Evolutionary conservation across 1,140 invertebrate genomes (phyloP).

Genomic region (Bicyclus anynana): DNA sequence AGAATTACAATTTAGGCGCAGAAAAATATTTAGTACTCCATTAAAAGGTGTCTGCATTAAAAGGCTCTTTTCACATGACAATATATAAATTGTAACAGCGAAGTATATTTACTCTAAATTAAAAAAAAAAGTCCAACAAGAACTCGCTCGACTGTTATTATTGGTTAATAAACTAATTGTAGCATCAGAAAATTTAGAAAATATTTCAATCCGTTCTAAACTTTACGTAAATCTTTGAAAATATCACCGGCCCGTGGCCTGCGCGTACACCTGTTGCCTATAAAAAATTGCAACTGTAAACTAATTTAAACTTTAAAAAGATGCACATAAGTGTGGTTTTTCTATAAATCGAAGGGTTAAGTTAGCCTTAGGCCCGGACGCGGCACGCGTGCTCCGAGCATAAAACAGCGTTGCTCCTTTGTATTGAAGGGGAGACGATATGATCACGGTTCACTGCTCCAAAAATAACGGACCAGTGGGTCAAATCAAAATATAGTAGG

Average conservation of each 20-base stretch:
- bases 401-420: neutral
- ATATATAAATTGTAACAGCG: too few relatives aligned
- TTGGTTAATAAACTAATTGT: too few relatives aligned
- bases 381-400: conserved; percentile 31
- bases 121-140: too few relatives aligned
- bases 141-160: too few relatives aligned
- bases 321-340: conserved; percentile 12
- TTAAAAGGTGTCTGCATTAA: too few relatives aligned
- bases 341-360: neutral
- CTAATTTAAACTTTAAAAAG: conserved; percentile 8
- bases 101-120: too few relatives aligned
- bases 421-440: neutral
- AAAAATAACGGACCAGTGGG: neutral
- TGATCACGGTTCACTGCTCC: neutral
- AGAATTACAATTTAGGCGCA: neutral
- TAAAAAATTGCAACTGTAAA: neutral
- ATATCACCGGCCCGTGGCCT: conserved; percentile 21
- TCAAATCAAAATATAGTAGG: neutral
- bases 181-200: neutral
- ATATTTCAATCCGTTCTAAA: neutral
- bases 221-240: neutral
- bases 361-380: conserved; percentile 10
- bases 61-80: too few relatives aligned
- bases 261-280: conserved; percentile 33
- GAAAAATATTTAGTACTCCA: too few relatives aligned